Conservation (phyloP, 2,113 vertebrate genomes). For the Limnothrissa miodon region DNA sequence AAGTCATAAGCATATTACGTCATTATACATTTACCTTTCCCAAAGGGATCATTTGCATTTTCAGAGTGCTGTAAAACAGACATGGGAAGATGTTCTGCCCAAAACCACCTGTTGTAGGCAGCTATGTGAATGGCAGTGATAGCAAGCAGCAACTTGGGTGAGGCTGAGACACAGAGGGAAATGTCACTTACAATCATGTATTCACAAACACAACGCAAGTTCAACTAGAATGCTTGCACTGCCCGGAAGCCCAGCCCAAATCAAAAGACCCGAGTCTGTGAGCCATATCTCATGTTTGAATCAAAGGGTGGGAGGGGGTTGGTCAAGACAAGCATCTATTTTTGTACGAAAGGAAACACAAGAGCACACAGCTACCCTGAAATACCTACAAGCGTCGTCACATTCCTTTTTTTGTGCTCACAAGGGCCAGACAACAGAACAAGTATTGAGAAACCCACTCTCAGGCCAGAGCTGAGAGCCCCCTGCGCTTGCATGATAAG, state of each 20-base stretch:
- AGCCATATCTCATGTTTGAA: constrained; percentile 52
- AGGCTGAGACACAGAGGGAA: not conserved
- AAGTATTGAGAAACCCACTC: constrained; percentile 22
- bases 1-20: too few species aligned
- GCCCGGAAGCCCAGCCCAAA: constrained; percentile 47
- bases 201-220: constrained; percentile 33
- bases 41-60: not conserved
- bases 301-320: constrained; percentile 46
- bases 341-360: constrained; percentile 55
- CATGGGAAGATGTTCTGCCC: not conserved
- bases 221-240: constrained; percentile 51
- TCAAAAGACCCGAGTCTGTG: constrained; percentile 35
- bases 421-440: constrained; percentile 20
- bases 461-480: constrained; percentile 6
- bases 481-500: constrained; percentile 24
- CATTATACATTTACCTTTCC: not conserved
- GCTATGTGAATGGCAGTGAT: not conserved
- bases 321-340: constrained; percentile 43
- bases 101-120: not conserved
- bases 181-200: not conserved
- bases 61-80: not conserved
- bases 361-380: constrained; percentile 42
- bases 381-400: constrained; percentile 52
- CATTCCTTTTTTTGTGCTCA: constrained; percentile 32
- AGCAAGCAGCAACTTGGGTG: not conserved